Percentiles rank a stretch among this genome's conserved stretches.
These are phyloP conservation scores for Lagopus muta DNA, from an alignment of 2,113 vertebrate genomes.

Conservation along the genomic window DNA sequence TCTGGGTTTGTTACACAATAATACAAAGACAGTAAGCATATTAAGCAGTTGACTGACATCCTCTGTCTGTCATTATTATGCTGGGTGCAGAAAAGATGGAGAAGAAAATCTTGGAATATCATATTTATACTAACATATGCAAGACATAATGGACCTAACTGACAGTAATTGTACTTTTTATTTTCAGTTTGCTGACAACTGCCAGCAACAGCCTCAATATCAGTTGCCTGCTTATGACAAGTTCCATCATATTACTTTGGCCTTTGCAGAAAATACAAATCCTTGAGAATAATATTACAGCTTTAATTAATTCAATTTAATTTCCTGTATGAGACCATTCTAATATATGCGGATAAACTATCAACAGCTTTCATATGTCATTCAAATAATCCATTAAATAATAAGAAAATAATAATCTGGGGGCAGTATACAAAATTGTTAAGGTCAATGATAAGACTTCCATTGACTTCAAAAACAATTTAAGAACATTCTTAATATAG, in stretches of 20 bases:
- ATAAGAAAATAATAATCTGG: neutral
- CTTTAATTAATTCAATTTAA: neutral
- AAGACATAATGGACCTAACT: neutral
- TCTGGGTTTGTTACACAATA: neutral
- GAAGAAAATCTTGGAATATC: neutral
- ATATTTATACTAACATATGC: neutral
- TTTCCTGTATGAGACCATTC: neutral
- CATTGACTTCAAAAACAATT: neutral
- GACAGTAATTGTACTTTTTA: neutral
- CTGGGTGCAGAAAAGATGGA: fast-evolving
- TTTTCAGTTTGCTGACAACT: neutral
- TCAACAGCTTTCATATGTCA: neutral
- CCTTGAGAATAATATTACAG: neutral
- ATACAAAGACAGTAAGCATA: neutral
- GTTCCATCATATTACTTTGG: neutral
- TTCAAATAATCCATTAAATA: neutral
- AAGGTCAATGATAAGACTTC: neutral
- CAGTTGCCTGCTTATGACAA: neutral
- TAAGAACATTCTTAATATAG: neutral
- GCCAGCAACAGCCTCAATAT: neutral
- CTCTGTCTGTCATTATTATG: neutral
- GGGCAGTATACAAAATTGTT: neutral
- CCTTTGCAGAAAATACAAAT: neutral
- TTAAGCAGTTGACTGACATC: neutral
- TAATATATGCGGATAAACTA: neutral